These are phyloP conservation scores for Heliconius cydno DNA, from an alignment of 2,888 invertebrate species.

Conservation along the genomic window DNA sequence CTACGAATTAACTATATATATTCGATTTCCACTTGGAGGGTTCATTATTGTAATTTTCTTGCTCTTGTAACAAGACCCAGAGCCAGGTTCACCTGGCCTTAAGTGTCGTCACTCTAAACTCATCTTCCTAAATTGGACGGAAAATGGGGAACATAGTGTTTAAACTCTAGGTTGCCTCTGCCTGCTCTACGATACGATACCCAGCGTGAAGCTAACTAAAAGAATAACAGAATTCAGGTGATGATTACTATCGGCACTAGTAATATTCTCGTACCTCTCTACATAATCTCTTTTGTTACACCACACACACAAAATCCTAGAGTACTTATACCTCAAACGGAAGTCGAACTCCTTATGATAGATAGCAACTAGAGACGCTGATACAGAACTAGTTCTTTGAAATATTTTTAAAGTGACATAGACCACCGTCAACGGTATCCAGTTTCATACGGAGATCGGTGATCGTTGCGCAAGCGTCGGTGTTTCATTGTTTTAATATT, in stretches of 20 bases:
- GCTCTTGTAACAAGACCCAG: background rate
- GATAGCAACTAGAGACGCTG: slow-evolving; percentile 11
- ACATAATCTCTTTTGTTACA: no score
- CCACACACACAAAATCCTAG: background rate
- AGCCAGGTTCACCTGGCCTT: background rate
- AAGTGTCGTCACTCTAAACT: background rate
- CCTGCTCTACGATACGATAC: no score
- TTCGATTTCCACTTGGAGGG: background rate
- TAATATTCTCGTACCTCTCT: no score
- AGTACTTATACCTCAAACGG: background rate
- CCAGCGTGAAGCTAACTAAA: no score
- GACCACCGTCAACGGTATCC: slow-evolving; percentile 46
- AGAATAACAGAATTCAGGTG: no score
- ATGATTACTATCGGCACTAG: no score
- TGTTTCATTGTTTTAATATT: slow-evolving; percentile 42
- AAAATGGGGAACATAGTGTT: background rate
- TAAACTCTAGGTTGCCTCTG: background rate
- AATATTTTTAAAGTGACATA: slow-evolving; percentile 34
- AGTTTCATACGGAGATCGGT: slow-evolving; percentile 41
- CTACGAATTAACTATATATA: background rate
- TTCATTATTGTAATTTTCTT: background rate
- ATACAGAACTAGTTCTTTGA: slow-evolving; percentile 36
- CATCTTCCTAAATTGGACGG: background rate
- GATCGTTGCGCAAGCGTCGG: slow-evolving; percentile 38
- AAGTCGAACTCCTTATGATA: background rate